These are phyloP conservation scores for Synanthedon myopaeformis DNA, from an alignment of 2,888 invertebrate species.

Conservation along the genomic window DNA sequence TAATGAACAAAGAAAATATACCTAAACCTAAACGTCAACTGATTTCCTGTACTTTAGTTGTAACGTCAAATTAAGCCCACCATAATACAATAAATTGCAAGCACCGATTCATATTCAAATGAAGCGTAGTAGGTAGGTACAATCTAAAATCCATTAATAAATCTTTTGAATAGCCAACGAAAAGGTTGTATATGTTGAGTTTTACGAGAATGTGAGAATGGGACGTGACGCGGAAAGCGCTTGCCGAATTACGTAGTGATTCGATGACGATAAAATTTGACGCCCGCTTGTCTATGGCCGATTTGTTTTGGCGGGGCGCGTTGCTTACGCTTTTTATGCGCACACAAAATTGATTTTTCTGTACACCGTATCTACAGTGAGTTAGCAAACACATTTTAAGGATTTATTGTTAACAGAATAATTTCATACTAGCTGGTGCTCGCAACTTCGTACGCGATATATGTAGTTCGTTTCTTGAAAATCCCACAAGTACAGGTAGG, in stretches of 20 bases:
- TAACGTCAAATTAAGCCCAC: background rate
- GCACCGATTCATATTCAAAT: background rate
- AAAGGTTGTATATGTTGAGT: conserved; percentile 19
- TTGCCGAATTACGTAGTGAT: conserved; percentile 36
- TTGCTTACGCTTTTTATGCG: background rate
- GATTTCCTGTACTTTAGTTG: background rate
- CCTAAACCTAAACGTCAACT: no score
- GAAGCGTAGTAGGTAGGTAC: no score
- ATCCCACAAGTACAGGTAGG: no score
- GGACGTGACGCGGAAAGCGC: conserved; percentile 47
- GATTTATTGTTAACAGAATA: no score
- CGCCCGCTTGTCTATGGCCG: conserved; percentile 1
- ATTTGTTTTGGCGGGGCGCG: conserved; percentile 3
- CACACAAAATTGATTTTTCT: background rate
- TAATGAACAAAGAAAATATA: no score
- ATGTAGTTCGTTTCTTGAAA: no score
- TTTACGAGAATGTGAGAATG: conserved; percentile 24
- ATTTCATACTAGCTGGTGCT: no score
- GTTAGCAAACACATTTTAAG: no score
- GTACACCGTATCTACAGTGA: no score
- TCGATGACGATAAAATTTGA: conserved; percentile 1
- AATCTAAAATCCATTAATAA: conserved; percentile 12
- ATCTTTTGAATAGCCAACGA: conserved; percentile 20
- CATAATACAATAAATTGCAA: conserved; percentile 6
- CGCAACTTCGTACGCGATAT: no score